A percentile compares a stretch with the other conserved stretches of the same genome.
phyloP scores from a whole-genome alignment of 2,113 vertebrate species.

The Salvelinus alpinus region DNA sequence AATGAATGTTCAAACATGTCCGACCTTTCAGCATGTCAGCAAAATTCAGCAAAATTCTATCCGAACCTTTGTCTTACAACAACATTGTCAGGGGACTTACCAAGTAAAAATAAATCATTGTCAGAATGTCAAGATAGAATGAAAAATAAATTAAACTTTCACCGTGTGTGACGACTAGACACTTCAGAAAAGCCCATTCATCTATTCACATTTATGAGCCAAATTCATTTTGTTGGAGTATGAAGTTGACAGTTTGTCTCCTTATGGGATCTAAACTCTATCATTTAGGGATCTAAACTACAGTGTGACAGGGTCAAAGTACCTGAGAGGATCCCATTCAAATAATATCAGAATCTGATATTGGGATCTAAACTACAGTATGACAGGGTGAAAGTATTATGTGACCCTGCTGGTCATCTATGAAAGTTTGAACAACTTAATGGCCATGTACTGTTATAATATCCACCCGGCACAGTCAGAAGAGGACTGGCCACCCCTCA shows the following conservation, averaged over 20 bases:
- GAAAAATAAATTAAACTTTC: neutral
- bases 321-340: neutral
- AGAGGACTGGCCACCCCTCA: too few species aligned
- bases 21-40: too few species aligned
- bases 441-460: too few species aligned
- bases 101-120: neutral
- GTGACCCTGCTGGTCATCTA: too few species aligned
- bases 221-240: neutral
- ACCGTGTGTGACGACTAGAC: neutral
- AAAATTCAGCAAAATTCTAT: too few species aligned
- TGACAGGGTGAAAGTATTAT: too few species aligned
- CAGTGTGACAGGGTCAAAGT: neutral
- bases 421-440: too few species aligned
- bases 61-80: neutral
- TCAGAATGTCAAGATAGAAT: neutral
- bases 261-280: neutral
- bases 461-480: too few species aligned
- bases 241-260: slow-evolving; percentile 2
- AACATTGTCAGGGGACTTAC: neutral
- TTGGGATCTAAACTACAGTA: neutral
- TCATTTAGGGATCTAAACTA: neutral
- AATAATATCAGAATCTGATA: neutral
- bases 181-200: neutral
- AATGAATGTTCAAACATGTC: too few species aligned
- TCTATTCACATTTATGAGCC: neutral